Evolutionary conservation across 1,140 invertebrate species (phyloP).

Genomic region (Choristoneura fumiferana): DNA sequence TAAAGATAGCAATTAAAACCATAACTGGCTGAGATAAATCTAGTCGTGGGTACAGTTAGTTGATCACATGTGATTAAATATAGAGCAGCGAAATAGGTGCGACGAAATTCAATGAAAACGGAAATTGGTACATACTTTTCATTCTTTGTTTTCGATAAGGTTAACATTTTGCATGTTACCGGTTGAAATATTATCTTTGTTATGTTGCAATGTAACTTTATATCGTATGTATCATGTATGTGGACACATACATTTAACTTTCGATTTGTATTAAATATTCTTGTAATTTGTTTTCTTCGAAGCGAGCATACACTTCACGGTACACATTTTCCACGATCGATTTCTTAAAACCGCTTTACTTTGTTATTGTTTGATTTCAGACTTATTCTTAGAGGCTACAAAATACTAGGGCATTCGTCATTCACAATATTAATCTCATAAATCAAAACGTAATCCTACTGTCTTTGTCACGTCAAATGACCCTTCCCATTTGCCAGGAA

Average conservation of each 20-base stretch:
- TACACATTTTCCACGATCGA: conserved; percentile 6
- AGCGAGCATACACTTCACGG: neutral
- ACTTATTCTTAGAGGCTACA: neutral
- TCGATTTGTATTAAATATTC: conserved; percentile 7
- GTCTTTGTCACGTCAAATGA: conserved; percentile 2
- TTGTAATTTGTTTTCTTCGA: conserved; percentile 6
- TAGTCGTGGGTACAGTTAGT: too few species aligned
- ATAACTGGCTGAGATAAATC: too few species aligned
- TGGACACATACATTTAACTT: neutral
- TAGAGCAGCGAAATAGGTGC: too few species aligned
- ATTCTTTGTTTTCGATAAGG: too few species aligned
- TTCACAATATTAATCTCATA: neutral
- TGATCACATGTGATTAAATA: too few species aligned
- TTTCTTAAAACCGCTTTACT: neutral
- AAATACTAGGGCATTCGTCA: neutral
- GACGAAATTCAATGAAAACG: too few species aligned
- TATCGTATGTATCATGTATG: neutral
- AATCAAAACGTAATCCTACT: conserved; percentile 12
- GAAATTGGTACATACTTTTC: too few species aligned
- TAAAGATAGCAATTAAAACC: too few species aligned
- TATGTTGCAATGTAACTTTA: too few species aligned
- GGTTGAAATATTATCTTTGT: too few species aligned
- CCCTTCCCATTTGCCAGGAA: conserved; percentile 24
- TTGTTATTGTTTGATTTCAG: too few species aligned
- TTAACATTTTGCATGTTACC: too few species aligned